Evolutionary conservation across 1,140 invertebrate species (phyloP).

Genomic region (Drosophila ercepeae): DNA sequence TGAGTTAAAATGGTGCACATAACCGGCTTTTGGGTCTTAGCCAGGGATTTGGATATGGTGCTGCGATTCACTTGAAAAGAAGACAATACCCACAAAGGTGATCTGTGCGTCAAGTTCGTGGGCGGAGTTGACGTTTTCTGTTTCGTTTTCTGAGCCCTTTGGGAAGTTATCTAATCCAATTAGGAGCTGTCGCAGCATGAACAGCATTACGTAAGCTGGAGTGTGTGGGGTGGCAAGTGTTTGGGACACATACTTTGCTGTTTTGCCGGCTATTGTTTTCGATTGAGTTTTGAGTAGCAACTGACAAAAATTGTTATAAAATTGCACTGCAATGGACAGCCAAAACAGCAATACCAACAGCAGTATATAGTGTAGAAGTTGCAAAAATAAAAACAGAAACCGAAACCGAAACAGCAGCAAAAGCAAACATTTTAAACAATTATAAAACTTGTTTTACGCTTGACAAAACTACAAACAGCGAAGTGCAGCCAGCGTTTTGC

Average conservation of each 20-base stretch:
- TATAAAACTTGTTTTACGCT: conserved; percentile 82
- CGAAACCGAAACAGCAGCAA: conserved; percentile 11
- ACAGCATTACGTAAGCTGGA: conserved; percentile 63
- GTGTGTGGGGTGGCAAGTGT: conserved; percentile 6
- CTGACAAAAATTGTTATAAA: conserved; percentile 81
- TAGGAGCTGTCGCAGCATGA: conserved; percentile 71
- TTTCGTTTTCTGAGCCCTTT: conserved; percentile 59
- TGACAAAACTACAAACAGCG: conserved; percentile 65
- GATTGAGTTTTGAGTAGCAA: conserved; percentile 77
- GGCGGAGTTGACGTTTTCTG: conserved; percentile 20
- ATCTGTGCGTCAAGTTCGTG: conserved; percentile 51
- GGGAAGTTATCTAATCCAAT: conserved; percentile 80
- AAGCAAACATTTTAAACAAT: conserved; percentile 79
- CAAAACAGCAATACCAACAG: conserved; percentile 7
- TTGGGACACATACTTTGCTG: conserved; percentile 48
- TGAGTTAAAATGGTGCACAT: conserved; percentile 61
- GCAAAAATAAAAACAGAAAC: conserved; percentile 7
- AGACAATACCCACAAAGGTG: conserved; percentile 48
- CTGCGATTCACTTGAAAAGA: conserved; percentile 48
- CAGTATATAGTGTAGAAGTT: conserved; percentile 27
- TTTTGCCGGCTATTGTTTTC: conserved; percentile 51
- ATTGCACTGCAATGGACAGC: conserved; percentile 71
- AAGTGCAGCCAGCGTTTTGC: conserved; percentile 76
- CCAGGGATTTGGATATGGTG: conserved; percentile 34
- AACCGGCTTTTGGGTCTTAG: conserved; percentile 48